Evolutionary conservation across 2,113 vertebrate species (phyloP).

Genomic region (Ictalurus furcatus): DNA sequence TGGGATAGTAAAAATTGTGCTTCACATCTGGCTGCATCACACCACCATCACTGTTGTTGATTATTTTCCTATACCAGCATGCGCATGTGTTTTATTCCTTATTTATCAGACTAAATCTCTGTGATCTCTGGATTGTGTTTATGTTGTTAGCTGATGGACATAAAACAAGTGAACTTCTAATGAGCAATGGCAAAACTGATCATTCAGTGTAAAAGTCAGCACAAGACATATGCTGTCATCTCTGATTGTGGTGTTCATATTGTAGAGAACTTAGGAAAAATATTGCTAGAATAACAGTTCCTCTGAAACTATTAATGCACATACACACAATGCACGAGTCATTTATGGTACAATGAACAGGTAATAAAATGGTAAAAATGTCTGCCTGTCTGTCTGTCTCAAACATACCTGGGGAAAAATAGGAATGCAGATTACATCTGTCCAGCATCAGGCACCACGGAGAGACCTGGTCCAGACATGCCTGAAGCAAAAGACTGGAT

Average conservation of each 20-base stretch:
- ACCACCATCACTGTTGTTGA: background rate
- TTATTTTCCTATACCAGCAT: background rate
- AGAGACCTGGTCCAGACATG: slow-evolving; percentile 22
- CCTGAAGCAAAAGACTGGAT: slow-evolving; percentile 20
- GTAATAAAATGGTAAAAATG: slow-evolving; percentile 1
- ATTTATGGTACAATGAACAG: background rate
- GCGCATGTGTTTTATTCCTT: background rate
- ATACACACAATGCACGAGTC: background rate
- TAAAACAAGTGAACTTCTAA: background rate
- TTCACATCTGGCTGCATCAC: background rate
- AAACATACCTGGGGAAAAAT: background rate
- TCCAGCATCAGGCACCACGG: background rate
- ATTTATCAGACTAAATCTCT: background rate
- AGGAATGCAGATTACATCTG: background rate
- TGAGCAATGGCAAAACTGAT: background rate
- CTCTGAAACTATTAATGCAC: background rate
- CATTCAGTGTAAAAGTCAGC: background rate
- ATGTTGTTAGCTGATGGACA: background rate
- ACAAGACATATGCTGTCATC: background rate
- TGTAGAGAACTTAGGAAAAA: background rate
- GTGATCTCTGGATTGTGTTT: background rate
- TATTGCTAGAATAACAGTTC: background rate
- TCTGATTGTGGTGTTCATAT: background rate
- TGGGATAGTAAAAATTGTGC: background rate
- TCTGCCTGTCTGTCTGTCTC: background rate